Evolutionary conservation across 2,113 vertebrate genomes (phyloP), one percentile per base, ranked within the genome.

Genomic region (Dendropsophus ebraccatus): DNA sequence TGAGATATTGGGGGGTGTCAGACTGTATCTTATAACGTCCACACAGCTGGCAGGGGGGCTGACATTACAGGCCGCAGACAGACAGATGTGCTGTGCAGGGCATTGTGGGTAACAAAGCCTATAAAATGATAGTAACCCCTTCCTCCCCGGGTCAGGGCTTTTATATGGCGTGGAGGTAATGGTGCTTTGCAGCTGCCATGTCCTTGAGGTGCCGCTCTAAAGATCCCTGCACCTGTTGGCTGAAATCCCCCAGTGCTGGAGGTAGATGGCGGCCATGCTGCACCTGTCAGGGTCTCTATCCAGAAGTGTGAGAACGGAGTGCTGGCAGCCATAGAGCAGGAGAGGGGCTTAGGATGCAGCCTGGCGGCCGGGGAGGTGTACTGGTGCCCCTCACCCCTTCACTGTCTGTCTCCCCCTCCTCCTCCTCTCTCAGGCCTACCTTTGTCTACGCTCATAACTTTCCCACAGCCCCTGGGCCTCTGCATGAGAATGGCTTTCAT

Each of bases 401-500:
- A 54, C 83, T 82, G 67, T 35, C 32, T 25, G 9, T 2, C 86
- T 85, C 82, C 58, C 16, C 41, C 60, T 75, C 67, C 70, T 49
- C 79, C 73, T 50, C 28, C 7, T 3, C 14, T 79, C 47, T 30
- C 6, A 69, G 67, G 72, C 56, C 83, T 73, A 84, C n/a, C 32
- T 45, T 67, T 32, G 0, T 56, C 84, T 83, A 87, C 87, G 72
- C 88, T 83, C n/a, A 2, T 16, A 88, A 88, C 85, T 86, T 89
- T 91, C 90, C 90, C 91, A 88, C 90, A 91, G 87, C 19, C n/a
- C 0, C 37, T 3, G 8, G 0, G 56, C 86, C 81, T 62, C 69
- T 37, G 80, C 52, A 79, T 28, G 80, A 85, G 84, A 86, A 80
- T 85, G 83, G 85, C 86, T 88, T 85, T 87, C 74, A 87, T 89